Base-by-base conservation (phyloP, 1,140 invertebrate species). In the Andrena cerasifolii region DNA sequence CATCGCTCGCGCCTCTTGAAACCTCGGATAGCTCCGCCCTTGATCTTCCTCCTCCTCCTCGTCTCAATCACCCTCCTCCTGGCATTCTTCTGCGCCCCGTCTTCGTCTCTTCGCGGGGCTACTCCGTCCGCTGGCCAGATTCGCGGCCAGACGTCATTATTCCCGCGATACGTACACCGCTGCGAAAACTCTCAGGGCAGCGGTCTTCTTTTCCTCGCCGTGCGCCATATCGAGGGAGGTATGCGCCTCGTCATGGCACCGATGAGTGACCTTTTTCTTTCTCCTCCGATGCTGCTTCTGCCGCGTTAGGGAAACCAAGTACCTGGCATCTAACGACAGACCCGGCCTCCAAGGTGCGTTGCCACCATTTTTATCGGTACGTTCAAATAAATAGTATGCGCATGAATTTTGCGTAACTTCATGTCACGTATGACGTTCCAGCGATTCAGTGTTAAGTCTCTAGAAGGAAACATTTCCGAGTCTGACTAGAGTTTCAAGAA, bases 221-320 rank as follows among this genome's bases (percentile, higher is more conserved):
- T 84, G 79, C 70, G 80, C 78, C 82, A 86, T 86, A 89, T 87
- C 74, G 56, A 82, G 79, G 51, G 86, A 79, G 86, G 87, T 88
- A 89, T 88, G 86, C 82, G 87, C 85, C 71, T 86, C 79, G 87
- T 88, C 88, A 89, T 84, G 78, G 62, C 82, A n/a, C 58, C 75
- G 73, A 72, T 70, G 63, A 79, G 72, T 51, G 80, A 68, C 83
- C 83, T 87, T 65, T 58, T 82, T 54, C 53, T 43, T 72, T 58
- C 78, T 73, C 66, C 62, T 79, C 33, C 6, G 33, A 56, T 24
- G 59, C 53, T 70, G 70, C 68, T 79, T 78, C 58, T 6, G 36
- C n/a, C 49, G 54, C 67, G 76, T 26, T 47, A 43, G 80, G 79
- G 78, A 76, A 67, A 75, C 73, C 76, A 79, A 85, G 77, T 81